Percentiles rank a stretch among this genome's conserved stretches.
phyloP scores from a whole-genome alignment of 2,888 invertebrate species.

The Muschampia staudingeri region DNA sequence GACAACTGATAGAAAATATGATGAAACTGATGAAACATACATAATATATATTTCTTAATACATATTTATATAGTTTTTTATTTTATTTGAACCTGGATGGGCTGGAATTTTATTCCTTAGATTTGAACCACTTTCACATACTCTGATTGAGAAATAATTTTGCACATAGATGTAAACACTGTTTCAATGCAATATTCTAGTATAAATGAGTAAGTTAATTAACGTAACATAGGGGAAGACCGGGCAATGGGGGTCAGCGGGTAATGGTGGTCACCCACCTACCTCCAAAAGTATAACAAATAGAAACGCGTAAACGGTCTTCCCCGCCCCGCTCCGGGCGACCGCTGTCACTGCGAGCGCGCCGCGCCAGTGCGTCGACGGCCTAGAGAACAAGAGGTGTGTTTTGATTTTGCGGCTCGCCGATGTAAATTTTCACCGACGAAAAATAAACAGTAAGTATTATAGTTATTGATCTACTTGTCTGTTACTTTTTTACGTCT shows the following conservation, averaged over 20 bases:
- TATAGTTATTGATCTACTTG: constrained; percentile 48
- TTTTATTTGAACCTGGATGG: no score
- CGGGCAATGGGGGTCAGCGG: constrained; percentile 70
- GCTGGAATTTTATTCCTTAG: no score
- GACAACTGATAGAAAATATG: no score
- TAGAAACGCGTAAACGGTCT: constrained; percentile 61
- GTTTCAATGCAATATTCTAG: no score
- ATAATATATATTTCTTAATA: no score
- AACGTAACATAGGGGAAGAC: constrained; percentile 58
- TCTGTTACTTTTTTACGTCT: no score
- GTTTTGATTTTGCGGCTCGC: constrained; percentile 68
- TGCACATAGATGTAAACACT: no score
- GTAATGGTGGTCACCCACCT: constrained; percentile 32
- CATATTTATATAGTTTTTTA: no score
- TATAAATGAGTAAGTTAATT: no score
- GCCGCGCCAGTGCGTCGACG: constrained; percentile 64
- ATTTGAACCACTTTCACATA: no score
- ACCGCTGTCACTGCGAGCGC: constrained; percentile 62
- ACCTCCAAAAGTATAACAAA: constrained; percentile 61
- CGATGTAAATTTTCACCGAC: constrained; percentile 63
- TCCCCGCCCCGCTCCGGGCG: constrained; percentile 51
- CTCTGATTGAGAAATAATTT: no score
- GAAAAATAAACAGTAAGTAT: constrained; percentile 62
- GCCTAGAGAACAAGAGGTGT: constrained; percentile 63
- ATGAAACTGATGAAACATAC: no score